Base-by-base conservation (phyloP, 1,140 invertebrate genomes). In the Littorina saxatilis region DNA sequence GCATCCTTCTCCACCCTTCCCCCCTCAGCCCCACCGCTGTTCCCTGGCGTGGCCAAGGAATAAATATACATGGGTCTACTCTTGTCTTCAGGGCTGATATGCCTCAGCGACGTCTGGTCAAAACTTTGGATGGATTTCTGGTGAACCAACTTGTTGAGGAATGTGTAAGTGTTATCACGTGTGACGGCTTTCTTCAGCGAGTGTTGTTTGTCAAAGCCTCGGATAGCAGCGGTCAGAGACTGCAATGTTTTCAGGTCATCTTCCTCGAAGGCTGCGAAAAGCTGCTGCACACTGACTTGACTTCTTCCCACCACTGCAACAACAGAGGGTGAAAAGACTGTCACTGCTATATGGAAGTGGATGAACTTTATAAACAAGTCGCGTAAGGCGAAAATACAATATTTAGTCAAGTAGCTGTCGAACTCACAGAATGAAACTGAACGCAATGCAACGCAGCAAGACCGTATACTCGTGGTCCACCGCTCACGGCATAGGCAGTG, bases 181-280 rank as follows among this genome's bases (percentile, higher is more conserved):
- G 86, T 87, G n/a, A 52, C 43, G 32, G 88, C 84, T 32, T 47
- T 61, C 40, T 73, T 79, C 15, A 89, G 79, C 47, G 79, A 85
- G 7, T 40, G 55, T 43, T 81, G n/a, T 1, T 80, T 75, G 66
- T 86, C 79, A 80, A 88, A 87, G 2, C 76, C 76, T 29, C 84
- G 80, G 39, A 89, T 86, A n/a, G 86, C 82, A 43, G 77, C 50
- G 37, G 81, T 80, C 13, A 89, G 70, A 13, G 58, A 66, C 20
- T 86, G 72, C 47, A 89, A 75, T 20, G 72, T 84, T 27, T 85
- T 50, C 58, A 85, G 79, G 82, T 88, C 85, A 15, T 78, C 83
- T 20, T 86, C 83, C 70, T 89, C 88, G 82, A 88, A 87, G 20
- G 88, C 87, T 63, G 86, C 79, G 78, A 88, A 86, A 32, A 89